Evolutionary conservation across 2,113 vertebrate species (phyloP), one percentile per base, ranked within the genome.

Genomic region (Tupaia tana): DNA sequence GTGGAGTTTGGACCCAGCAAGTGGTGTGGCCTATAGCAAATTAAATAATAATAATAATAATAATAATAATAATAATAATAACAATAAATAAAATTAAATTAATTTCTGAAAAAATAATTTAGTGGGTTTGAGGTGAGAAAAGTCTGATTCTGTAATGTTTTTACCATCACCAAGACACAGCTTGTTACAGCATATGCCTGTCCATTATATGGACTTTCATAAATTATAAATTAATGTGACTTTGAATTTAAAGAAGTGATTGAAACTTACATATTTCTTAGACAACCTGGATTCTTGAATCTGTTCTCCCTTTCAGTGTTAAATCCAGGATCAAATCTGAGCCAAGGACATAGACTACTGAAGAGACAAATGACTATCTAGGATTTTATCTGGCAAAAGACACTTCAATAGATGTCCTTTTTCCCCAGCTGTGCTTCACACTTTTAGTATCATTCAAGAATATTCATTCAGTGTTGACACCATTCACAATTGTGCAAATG

Each of bases 401-500:
- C 4, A 66, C 24, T 67, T 59, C 64, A 85, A 1, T 58, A 54
- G 34, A 31, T 69, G 61, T 6, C 8, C 73, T 2, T 56, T 69
- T 6, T 1, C 9, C 12, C 31, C 70, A 93, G 84, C 92, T 85
- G 9, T 89, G 87, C 89, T 85, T 86, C 59, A 71, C 69, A 79
- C 61, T 16, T 97, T 92, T 96, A 95, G 95, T 94, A 43, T 92
- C n/a, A 18, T 92, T 81, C 77, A 89, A 92, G 77, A 96, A 81
- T 87, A 93, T 94, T 95, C 94, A 93, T 93, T 97, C 89, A 83
- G 31, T 93, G 95, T 81, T 93, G 86, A 69, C 95, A 92, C 66
- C 79, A 92, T 95, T 70, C 95, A 94, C 61, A 94, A 67, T 43
- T 98, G 96, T 96, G 82, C 83, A 97, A 97, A 97, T 96, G 95